phyloP scores from a whole-genome alignment of 2,888 invertebrate species.

The Antheraea assamensis region DNA sequence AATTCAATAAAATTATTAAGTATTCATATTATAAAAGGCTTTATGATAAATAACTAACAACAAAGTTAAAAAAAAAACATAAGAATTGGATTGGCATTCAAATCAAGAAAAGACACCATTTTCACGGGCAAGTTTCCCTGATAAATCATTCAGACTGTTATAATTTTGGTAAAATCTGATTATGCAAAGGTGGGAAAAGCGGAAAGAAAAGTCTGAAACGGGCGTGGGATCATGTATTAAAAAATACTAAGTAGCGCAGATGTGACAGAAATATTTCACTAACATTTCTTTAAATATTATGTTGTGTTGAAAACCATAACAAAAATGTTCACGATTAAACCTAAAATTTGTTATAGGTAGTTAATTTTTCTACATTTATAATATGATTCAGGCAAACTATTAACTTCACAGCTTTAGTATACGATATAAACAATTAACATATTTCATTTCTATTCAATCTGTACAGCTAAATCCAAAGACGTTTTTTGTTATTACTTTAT shows the following conservation, averaged over 20 bases:
- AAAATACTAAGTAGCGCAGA: slow-evolving; percentile 27
- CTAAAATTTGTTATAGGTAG: no score
- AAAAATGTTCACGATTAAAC: no score
- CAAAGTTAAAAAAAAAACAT: background rate
- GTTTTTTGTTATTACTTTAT: no score
- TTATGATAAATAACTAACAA: background rate
- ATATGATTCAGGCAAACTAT: no score
- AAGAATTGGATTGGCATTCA: slow-evolving; percentile 32
- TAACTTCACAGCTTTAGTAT: no score
- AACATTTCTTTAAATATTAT: background rate
- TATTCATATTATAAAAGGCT: background rate
- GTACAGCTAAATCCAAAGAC: no score
- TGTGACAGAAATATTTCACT: background rate
- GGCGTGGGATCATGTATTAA: slow-evolving; percentile 35
- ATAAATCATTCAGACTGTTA: slow-evolving; percentile 70
- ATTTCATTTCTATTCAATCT: no score
- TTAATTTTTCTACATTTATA: no score
- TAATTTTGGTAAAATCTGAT: slow-evolving; percentile 70
- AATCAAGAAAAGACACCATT: slow-evolving; percentile 35
- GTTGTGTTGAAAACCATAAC: no score
- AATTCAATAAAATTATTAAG: background rate
- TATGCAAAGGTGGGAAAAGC: slow-evolving; percentile 52
- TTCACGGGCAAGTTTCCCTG: slow-evolving; percentile 53
- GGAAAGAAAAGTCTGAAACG: slow-evolving; percentile 39
- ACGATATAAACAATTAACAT: no score